Evolutionary conservation across 2,888 invertebrate species (phyloP), one percentile per base, ranked within the genome.

Genomic region (Philopedon plagiatum): DNA sequence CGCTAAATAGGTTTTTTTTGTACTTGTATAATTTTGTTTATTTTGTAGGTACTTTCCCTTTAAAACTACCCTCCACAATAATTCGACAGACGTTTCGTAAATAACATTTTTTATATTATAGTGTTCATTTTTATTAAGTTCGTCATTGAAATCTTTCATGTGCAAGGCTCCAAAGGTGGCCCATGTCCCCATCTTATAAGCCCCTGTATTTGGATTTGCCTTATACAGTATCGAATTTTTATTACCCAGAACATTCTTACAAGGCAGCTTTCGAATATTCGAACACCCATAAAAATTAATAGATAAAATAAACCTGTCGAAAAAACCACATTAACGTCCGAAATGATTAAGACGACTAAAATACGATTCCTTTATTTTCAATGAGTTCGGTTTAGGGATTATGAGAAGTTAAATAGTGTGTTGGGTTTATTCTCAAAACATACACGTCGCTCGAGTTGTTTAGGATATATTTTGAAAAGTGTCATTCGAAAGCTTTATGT

Each of bases 401-500:
- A 80, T 78, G 61, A 44, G 23, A 80, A 79, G 77, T 77, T 77
- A 76, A 76, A 78, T 77, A 74, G 77, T 77, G 75, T 79, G 80
- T 78, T 75, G 76, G 78, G 73, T 77, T 77, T 76, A 74, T 77
- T 79, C 75, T 82, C 82, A 83, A 82, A 83, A 82, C 82, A 82
- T 83, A 82, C 83, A 82, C 79, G 80, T 78, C 79, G 76, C n/a
- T 80, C 79, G 80, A 71, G 81, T 81, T 82, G 82, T 83, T 84
- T 81, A 83, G 81, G 82, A 81, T 79, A 77, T 85, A 85, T 85
- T 85, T 84, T 85, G 85, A 85, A 83, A 85, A 84, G 80, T 85
- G 85, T 85, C 85, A 84, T 84, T 83, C 79, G 80, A 81, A 81
- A 85, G 84, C 85, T 84, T 84, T 82, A 83, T 85, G 85, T 85